phyloP scores from a whole-genome alignment of 2,888 invertebrate species.

The Micoletzkya japonica region DNA sequence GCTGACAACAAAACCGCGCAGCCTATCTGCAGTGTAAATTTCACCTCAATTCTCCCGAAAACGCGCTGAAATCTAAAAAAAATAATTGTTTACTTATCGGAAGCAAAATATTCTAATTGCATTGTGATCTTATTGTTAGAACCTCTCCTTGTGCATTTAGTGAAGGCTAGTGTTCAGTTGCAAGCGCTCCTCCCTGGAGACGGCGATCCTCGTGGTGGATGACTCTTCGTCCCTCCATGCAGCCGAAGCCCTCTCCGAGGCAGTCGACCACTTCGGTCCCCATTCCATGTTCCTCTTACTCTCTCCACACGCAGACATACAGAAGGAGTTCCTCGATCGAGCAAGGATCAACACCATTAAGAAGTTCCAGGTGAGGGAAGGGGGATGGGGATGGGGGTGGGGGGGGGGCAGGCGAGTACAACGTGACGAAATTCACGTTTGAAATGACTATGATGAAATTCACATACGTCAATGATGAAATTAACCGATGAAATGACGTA shows the following conservation, averaged over 20 bases:
- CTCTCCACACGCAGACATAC: constrained; percentile 71
- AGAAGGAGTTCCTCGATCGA: constrained; percentile 84
- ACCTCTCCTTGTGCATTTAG: neutral
- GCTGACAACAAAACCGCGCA: too few species aligned
- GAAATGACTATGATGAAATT: too few species aligned
- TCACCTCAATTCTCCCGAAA: too few species aligned
- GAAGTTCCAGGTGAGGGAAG: constrained; percentile 76
- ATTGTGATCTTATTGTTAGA: neutral
- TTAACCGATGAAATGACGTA: neutral
- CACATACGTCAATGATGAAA: neutral
- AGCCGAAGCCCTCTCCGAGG: constrained; percentile 57
- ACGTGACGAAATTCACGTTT: constrained; percentile 2
- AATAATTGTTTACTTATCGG: neutral
- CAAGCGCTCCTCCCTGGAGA: constrained; percentile 51
- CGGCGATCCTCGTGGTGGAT: constrained; percentile 48
- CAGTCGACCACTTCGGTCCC: constrained; percentile 59
- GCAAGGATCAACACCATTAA: constrained; percentile 91
- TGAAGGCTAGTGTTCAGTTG: constrained; percentile 35
- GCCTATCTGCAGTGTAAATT: too few species aligned
- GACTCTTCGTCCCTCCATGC: constrained; percentile 21
- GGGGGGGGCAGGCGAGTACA: neutral
- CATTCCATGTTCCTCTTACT: constrained; percentile 56
- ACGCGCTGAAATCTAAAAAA: too few species aligned
- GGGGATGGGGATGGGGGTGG: too few species aligned
- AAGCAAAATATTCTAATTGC: neutral